Evolutionary conservation across 2,888 invertebrate species (phyloP).

Genomic region (Aspidiotus destructor): DNA sequence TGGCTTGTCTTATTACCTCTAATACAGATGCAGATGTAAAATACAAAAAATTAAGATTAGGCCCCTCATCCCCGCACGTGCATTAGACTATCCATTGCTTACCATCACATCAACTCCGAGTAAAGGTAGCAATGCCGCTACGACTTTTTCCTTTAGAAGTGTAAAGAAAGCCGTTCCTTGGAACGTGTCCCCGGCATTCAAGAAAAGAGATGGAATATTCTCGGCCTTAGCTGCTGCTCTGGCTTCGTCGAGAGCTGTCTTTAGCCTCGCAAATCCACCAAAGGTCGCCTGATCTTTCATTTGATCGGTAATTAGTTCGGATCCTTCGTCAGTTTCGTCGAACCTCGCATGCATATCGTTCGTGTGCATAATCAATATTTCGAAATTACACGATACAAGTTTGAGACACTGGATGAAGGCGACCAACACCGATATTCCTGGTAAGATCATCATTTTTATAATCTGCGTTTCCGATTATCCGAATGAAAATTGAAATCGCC

Average conservation of each 20-base stretch:
- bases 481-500: too few relatives aligned
- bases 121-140: slow-evolving; percentile 66
- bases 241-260: slow-evolving; percentile 49
- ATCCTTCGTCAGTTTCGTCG: slow-evolving; percentile 54
- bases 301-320: slow-evolving; percentile 44
- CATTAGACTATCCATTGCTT: slow-evolving; percentile 41
- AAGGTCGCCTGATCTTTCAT: slow-evolving; percentile 50
- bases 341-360: slow-evolving; percentile 78
- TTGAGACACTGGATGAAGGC: neutral
- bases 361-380: slow-evolving; percentile 71
- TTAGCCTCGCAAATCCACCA: slow-evolving; percentile 73
- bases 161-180: slow-evolving; percentile 83
- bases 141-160: slow-evolving; percentile 68
- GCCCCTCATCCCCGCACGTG: too few relatives aligned
- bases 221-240: slow-evolving; percentile 46
- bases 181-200: slow-evolving; percentile 88
- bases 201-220: slow-evolving; percentile 60
- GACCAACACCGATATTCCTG: neutral
- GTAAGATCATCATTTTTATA: too few relatives aligned
- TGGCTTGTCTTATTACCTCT: too few relatives aligned
- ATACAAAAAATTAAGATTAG: too few relatives aligned
- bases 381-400: slow-evolving; percentile 37
- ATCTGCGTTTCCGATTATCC: too few relatives aligned
- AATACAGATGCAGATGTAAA: too few relatives aligned
- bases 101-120: slow-evolving; percentile 79